Percentiles rank a stretch among this genome's conserved stretches.
Evolutionary conservation across 2,113 vertebrate species (phyloP).

Genomic region (Cricetomys ansorgei): DNA sequence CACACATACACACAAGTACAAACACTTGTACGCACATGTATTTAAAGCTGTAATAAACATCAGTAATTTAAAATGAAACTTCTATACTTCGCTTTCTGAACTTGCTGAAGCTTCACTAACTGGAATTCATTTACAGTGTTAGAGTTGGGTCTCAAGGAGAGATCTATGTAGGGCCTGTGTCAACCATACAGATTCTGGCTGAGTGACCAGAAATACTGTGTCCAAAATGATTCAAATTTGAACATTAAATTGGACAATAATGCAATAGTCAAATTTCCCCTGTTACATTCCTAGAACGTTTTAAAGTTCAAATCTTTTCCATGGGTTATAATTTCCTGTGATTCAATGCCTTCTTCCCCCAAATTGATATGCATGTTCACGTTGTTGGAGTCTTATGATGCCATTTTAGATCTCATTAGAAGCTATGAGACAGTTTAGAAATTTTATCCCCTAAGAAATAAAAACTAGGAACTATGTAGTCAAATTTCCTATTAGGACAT

Average conservation of each 20-base stretch:
- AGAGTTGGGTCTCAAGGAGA: background rate
- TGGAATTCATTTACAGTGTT: background rate
- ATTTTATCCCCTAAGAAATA: constrained; percentile 59
- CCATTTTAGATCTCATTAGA: constrained; percentile 56
- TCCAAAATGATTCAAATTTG: background rate
- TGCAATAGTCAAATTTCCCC: background rate
- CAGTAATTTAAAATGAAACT: background rate
- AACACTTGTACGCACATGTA: background rate
- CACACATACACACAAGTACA: background rate
- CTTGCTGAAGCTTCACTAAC: background rate
- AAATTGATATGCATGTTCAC: background rate
- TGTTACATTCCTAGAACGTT: background rate
- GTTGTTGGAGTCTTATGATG: constrained; percentile 6
- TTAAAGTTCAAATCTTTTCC: constrained; percentile 39
- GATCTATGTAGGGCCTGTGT: background rate
- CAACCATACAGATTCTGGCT: background rate
- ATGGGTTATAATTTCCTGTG: constrained; percentile 3
- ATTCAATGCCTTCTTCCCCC: background rate
- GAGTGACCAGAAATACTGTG: background rate
- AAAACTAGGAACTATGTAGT: background rate
- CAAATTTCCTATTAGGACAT: constrained; percentile 48
- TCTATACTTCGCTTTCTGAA: background rate
- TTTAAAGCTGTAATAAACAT: background rate
- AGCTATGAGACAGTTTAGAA: constrained; percentile 27
- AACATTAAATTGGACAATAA: background rate